phyloP scores from a whole-genome alignment of 2,888 invertebrate species.

The Orchesella flavescens region DNA sequence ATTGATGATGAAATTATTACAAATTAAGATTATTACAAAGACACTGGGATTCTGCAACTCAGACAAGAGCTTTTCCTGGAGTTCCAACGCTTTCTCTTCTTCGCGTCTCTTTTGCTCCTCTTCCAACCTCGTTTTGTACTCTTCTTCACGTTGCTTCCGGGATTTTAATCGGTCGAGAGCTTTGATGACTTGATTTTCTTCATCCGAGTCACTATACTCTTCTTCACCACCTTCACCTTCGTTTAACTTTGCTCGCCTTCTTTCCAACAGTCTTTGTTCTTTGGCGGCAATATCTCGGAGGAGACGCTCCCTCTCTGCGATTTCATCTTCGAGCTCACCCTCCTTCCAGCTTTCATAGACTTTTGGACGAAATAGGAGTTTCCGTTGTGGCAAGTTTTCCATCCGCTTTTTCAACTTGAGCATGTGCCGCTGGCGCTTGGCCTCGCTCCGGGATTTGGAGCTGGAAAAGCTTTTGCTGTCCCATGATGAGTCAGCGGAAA shows the following conservation, averaged over 20 bases:
- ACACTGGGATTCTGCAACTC: slow-evolving; percentile 58
- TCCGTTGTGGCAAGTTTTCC: slow-evolving; percentile 12
- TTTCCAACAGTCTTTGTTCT: slow-evolving; percentile 16
- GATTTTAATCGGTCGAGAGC: slow-evolving; percentile 37
- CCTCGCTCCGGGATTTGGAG: neutral
- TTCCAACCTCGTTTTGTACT: slow-evolving; percentile 35
- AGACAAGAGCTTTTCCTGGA: slow-evolving; percentile 47
- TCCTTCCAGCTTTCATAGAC: slow-evolving; percentile 58
- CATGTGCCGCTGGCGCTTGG: slow-evolving; percentile 17
- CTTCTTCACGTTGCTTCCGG: slow-evolving; percentile 46
- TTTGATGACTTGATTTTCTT: slow-evolving; percentile 27
- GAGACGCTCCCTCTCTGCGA: slow-evolving; percentile 29
- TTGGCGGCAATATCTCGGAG: slow-evolving; percentile 44
- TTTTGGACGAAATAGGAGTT: slow-evolving; percentile 52
- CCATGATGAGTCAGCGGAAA: neutral
- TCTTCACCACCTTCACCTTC: slow-evolving; percentile 1
- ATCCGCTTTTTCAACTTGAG: slow-evolving; percentile 23
- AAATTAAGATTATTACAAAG: slow-evolving; percentile 27
- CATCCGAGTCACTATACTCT: slow-evolving; percentile 19
- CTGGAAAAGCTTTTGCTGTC: slow-evolving; percentile 3
- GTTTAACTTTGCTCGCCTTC: neutral
- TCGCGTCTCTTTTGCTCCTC: slow-evolving; percentile 23
- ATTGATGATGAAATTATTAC: neutral
- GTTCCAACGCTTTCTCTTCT: slow-evolving; percentile 21
- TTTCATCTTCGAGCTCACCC: slow-evolving; percentile 53